Evolutionary conservation across 2,888 invertebrate species (phyloP), one percentile per base, ranked within the genome.

Genomic region (Sinopyrophorus schimmeli): DNA sequence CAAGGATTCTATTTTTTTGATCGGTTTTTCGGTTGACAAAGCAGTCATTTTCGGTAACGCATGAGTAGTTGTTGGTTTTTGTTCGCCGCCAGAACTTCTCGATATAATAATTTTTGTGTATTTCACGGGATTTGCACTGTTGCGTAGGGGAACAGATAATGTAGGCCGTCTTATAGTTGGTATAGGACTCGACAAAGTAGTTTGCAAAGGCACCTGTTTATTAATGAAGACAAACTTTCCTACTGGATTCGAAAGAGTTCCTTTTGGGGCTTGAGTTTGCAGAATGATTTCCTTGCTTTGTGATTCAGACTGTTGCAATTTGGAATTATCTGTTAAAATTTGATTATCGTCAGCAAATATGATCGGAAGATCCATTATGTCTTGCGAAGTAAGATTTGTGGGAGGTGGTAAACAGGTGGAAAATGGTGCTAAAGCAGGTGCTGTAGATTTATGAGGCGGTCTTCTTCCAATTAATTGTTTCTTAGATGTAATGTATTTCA

Each of bases 321-420:
- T 43, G 1, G 55, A 46, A 41, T 61, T 59, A 27, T 68, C 70
- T 7, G 70, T 50, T 6, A 72, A 57, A 49, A 63, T 54, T 55
- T 72, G 67, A 43, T 72, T 69, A 54, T 80, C 82, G 56, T 83
- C 83, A 1, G 83, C 83, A 64, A 83, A 83, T 47, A 83, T 79
- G 57, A 83, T 83, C 1, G 83, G 83, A 64, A 83, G 76, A 62
- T 83, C 82, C 61, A 82, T 76, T 30, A 83, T 83, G 61, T 81
- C 82, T 47, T 75, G 71, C 0, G 71, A 69, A 1, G 78, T 76
- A 15, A 80, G 59, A 65, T 78, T 79, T 32, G 77, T 65, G 1
- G 72, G 71, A 20, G 72, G 70, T 2, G 71, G 67, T 40, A 71
- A 46, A 27, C 43, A 57, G 2, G 61, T 24, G 26, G 62, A 54